Evolutionary conservation across 2,888 invertebrate species (phyloP), one percentile per base, ranked within the genome.

Genomic region (Leptarthrus brevirostris): DNA sequence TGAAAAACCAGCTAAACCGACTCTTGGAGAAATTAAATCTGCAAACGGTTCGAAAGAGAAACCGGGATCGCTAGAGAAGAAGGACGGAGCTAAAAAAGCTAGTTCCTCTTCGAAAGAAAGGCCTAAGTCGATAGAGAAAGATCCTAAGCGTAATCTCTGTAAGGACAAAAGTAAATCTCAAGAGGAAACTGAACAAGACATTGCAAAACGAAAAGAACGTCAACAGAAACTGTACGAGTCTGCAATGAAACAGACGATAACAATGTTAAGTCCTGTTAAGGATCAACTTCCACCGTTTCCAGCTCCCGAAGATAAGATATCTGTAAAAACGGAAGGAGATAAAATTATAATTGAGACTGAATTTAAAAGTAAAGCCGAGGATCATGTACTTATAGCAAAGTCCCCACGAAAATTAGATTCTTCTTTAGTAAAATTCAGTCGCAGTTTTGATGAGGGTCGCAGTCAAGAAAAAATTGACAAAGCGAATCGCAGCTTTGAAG

Each of bases 201-300:
- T 83, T 30, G 90, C 89, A 1, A 92, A 92, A 81, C 88, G 92
- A 56, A 90, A 91, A 82, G 91, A 91, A 79, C 89, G 91, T 77
- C 92, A 92, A 79, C 92, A 92, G 81, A 89, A 91, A 87, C 83
- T 92, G 1, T 92, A 92, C 78, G 92, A 92, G 85, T 90, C 90
- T 2, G 92, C 92, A 2, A 89, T 92, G 80, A 91, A 92, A 81
- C 92, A 92, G 83, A 91, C 91, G 0, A 91, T 91, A 79, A 91
- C 91, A 0, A 86, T 92, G 77, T 88, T 92, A 34, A 92, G 92
- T 82, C 92, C 92, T 0, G 91, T 92, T 0, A 91, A 91, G 81
- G 92, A 92, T 81, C 88, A 89, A 0, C 80, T 92, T 79, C 92
- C 92, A 0, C 88, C 90, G 2, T 92, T 92, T 80, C 92, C 92